Base-by-base conservation (phyloP, 64 coral and sea anemone genomes). In the Acropora tenuis region DNA sequence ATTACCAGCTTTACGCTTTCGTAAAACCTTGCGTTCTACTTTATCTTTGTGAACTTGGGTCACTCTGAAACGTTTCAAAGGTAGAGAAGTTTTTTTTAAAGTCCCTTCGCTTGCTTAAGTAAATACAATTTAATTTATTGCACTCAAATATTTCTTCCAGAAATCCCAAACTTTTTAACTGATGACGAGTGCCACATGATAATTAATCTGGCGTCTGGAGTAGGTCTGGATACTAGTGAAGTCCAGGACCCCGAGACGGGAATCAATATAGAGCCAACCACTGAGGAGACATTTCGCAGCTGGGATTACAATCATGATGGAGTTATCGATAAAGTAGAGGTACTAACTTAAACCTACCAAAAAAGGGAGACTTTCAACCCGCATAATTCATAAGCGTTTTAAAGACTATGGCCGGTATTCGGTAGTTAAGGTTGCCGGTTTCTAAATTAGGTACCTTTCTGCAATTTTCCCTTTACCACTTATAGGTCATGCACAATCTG, bases 401-500 rank as follows among this genome's bases (percentile, higher is more conserved):
- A 30, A 30, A 30, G 30, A 30, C 30, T 30, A 30, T 30, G 30
- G 30, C 30, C 30, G 30, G 30, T 30, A 30, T 30, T 30, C 30
- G 30, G 30, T 30, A 30, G 30, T 30, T 30, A 30, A 30, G 30
- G 30, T 30, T 30, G 30, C 30, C 30, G 30, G 30, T 30, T 30
- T 30, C 30, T 30, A 30, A 30, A 30, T 30, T 30, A 30, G 30
- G 30, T 30, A 30, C 30, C 30, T 30, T 30, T 30, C 30, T 30
- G 30, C 30, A 30, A 30, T 30, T 30, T 30, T 30, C 30, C 30
- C 30, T 63, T 1, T 63, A 13, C 11, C 13, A 15, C 59, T 12
- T 12, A 30, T 30, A 96, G 95, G 89, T 97, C 12, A 97, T 97
- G 95, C 95, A 97, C 55, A 97, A 97, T 48, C 83, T 97, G 41